Evolutionary conservation across 2,113 vertebrate genomes (phyloP), one percentile per base, ranked within the genome.

Genomic region (Blennius ocellaris): DNA sequence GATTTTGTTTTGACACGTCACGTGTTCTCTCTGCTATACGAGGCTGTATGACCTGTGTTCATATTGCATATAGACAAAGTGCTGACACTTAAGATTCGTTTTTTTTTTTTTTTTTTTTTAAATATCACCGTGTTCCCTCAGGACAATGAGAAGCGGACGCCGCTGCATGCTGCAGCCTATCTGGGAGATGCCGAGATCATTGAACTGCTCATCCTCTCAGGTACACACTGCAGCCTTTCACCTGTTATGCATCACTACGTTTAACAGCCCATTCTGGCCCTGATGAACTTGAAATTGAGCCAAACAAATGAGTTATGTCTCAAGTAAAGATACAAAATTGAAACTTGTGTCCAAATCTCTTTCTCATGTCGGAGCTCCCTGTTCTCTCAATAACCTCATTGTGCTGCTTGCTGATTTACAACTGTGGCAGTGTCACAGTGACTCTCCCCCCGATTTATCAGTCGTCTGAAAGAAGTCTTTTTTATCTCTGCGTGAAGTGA

Each of bases 201-300:
- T 83, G 98, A 99, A 89, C 95, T 99, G 83, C 98, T 99, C 93
- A 95, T 99, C 93, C 94, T 99, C 91, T 98, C 97, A 95, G 98
- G 98, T 99, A 96, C 82, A 78, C 50, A 40, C 65, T n/a, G 3
- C 17, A 65, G n/a, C n/a, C n/a, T n/a, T n/a, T n/a, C n/a, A 30
- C 21, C 21, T 30, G 21, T 30, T 30, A 30, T 30, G 2, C 21
- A 2, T 30, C 21, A 30, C 21, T 30, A 30, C 21, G 4, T 30
- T 30, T 2, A 30, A 30, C 21, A 30, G 21, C 4, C 2, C 21
- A 30, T 30, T 30, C 21, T 4, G n/a, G n/a, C n/a, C n/a, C n/a
- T n/a, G 21, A 30, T 30, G 4, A 30, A 30, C 21, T 2, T 30
- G 4, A 30, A 30, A 30, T 2, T 30, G 21, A 30, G 4, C 21